phyloP scores from a whole-genome alignment of 2,797 vertebrate species.

The Allobates femoralis region DNA sequence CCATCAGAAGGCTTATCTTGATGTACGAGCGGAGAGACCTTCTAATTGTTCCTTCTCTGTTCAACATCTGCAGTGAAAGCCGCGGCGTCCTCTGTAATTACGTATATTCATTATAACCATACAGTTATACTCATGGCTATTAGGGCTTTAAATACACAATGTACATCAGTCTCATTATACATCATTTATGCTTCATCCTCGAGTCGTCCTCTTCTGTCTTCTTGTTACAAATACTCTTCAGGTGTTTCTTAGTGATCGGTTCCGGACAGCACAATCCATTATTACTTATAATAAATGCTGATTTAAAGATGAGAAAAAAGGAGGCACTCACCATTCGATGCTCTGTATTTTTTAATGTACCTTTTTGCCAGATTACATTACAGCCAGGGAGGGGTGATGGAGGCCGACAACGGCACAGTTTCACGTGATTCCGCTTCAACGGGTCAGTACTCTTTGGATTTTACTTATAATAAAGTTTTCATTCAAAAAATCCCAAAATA shows the following conservation, averaged over 20 bases:
- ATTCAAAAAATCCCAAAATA: neutral
- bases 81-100: neutral
- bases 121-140: neutral
- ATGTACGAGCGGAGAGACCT: constrained; percentile 32
- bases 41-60: constrained; percentile 31
- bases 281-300: too few species aligned
- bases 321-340: too few species aligned
- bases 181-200: neutral
- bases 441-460: too few species aligned
- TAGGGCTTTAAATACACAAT: constrained; percentile 1
- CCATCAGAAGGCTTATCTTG: constrained; percentile 38
- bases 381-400: too few species aligned
- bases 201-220: neutral
- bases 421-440: too few species aligned
- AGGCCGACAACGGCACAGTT: too few species aligned
- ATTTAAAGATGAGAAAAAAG: too few species aligned
- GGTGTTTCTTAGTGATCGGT: neutral
- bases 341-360: too few species aligned
- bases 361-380: too few species aligned
- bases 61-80: constrained; percentile 30
- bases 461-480: too few species aligned
- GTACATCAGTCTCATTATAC: neutral
- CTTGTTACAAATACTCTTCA: neutral
- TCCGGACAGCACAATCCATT: neutral
- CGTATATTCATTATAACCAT: neutral